phyloP scores from a whole-genome alignment of 2,113 vertebrate species.

The Telmatochromis sp. region DNA sequence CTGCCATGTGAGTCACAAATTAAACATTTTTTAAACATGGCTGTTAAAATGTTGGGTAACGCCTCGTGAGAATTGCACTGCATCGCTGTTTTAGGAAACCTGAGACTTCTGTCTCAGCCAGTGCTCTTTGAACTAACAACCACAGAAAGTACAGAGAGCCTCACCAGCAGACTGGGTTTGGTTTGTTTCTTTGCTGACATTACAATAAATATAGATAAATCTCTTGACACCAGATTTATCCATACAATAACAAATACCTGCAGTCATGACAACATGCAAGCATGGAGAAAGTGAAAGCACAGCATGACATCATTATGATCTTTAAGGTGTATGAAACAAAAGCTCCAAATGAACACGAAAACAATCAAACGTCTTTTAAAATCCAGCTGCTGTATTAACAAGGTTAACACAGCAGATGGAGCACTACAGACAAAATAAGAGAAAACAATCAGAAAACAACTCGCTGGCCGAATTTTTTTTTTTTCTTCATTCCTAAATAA shows the following conservation, averaged over 20 bases:
- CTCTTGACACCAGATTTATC: neutral
- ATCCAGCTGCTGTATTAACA: neutral
- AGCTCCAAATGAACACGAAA: neutral
- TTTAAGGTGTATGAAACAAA: neutral
- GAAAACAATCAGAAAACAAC: neutral
- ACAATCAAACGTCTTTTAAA: neutral
- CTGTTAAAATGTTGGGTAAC: neutral
- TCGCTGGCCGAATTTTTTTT: neutral
- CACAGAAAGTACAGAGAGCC: neutral
- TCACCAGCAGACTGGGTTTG: neutral
- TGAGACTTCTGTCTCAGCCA: neutral
- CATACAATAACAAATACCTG: neutral
- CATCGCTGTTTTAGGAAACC: neutral
- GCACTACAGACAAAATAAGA: neutral
- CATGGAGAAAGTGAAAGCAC: neutral
- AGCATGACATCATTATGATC: neutral
- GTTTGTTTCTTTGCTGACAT: neutral
- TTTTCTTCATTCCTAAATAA: neutral
- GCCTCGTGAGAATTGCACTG: neutral
- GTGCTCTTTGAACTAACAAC: neutral
- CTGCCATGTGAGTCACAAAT: neutral
- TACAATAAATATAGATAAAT: neutral
- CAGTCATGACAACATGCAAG: neutral
- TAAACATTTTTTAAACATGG: neutral
- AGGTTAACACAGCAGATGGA: neutral